Percentiles rank a stretch among this genome's conserved stretches.
Conservation (phyloP, 2,113 vertebrate species). For the Aspiorhynchus laticeps region DNA sequence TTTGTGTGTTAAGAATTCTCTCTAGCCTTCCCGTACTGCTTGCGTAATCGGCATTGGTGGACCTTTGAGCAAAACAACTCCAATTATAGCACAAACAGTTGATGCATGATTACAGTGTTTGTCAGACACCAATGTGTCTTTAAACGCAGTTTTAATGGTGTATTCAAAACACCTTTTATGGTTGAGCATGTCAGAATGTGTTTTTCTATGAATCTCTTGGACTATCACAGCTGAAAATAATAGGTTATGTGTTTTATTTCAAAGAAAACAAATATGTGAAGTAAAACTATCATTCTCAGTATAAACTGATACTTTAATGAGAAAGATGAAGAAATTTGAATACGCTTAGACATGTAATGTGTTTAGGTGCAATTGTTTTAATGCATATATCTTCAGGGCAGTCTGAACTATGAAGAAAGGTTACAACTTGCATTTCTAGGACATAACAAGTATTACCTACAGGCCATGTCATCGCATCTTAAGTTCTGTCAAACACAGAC, state of each 20-base stretch:
- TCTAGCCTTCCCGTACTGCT: neutral
- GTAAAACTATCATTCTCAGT: neutral
- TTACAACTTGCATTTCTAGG: slow-evolving; percentile 46
- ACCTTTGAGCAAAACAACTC: slow-evolving; percentile 13
- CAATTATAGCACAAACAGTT: neutral
- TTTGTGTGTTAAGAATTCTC: neutral
- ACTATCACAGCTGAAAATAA: neutral
- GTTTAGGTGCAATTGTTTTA: neutral
- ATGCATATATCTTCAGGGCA: neutral
- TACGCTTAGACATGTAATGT: neutral
- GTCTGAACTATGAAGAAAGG: neutral
- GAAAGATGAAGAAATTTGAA: neutral
- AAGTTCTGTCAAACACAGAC: slow-evolving; percentile 37
- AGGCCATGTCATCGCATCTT: slow-evolving; percentile 44
- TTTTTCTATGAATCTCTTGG: slow-evolving; percentile 6
- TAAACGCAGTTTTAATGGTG: slow-evolving; percentile 1
- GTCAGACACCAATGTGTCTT: neutral
- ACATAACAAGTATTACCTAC: slow-evolving; percentile 48
- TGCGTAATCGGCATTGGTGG: neutral
- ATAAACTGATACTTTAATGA: neutral
- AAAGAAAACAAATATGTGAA: neutral
- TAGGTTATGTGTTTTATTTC: neutral
- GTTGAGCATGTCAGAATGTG: neutral
- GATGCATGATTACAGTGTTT: neutral
- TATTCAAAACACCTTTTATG: neutral